phyloP scores from a whole-genome alignment of 2,113 vertebrate species.

The Cardinalis cardinalis region DNA sequence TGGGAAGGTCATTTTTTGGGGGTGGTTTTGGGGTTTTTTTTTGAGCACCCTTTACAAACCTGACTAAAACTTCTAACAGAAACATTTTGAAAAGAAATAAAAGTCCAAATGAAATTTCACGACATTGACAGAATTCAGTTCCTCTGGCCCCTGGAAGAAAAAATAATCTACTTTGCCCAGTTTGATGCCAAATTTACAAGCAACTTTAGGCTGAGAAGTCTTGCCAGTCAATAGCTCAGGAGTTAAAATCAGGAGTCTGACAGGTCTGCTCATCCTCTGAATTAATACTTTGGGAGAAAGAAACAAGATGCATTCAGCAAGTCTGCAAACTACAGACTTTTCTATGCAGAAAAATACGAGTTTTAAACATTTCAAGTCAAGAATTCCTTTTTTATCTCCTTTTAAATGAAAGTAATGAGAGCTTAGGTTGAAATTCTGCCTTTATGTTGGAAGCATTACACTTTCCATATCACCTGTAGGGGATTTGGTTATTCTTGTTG shows the following conservation, averaged over 20 bases:
- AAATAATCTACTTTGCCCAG: not conserved
- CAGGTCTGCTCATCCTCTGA: not conserved
- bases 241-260: not conserved
- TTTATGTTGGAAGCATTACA: not conserved
- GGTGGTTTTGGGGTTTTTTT: not conserved
- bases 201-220: not conserved
- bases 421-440: not conserved
- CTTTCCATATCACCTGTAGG: not conserved
- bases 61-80: not conserved
- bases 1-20: not conserved
- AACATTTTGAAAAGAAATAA: not conserved
- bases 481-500: not conserved
- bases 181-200: not conserved
- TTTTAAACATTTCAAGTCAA: not conserved
- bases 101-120: not conserved
- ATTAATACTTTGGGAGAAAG: not conserved
- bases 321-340: not conserved
- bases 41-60: not conserved
- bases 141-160: not conserved
- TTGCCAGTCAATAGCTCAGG: not conserved
- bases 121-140: not conserved
- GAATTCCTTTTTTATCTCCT: rapidly evolving
- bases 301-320: not conserved
- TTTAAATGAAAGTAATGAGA: not conserved
- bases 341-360: not conserved